phyloP scores from a whole-genome alignment of 2,797 vertebrate genomes.

The Macrochelys suwanniensis region DNA sequence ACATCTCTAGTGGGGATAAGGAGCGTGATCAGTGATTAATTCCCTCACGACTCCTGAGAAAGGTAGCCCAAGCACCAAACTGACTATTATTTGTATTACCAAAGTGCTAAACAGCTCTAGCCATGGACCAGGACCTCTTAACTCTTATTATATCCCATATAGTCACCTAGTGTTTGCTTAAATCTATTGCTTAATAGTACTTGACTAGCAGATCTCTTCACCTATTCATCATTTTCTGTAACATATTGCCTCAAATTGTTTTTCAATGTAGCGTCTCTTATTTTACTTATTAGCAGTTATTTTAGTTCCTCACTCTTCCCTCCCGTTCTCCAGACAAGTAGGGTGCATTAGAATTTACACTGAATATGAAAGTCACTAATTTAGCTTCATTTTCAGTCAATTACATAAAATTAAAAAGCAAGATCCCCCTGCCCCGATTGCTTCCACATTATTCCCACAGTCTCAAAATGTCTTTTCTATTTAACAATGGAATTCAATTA shows the following conservation, averaged over 20 bases:
- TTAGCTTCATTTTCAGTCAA: background rate
- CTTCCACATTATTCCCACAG: background rate
- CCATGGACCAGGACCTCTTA: slow-evolving; percentile 7
- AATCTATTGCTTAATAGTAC: slow-evolving; percentile 54
- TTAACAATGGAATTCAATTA: background rate
- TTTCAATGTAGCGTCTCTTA: slow-evolving; percentile 39
- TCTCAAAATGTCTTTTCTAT: background rate
- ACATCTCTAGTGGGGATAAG: background rate
- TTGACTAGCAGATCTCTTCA: slow-evolving; percentile 36
- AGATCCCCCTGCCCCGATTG: background rate
- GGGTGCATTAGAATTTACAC: slow-evolving; percentile 29
- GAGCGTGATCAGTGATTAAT: background rate
- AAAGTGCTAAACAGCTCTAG: background rate
- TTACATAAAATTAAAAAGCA: slow-evolving; percentile 15
- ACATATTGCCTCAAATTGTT: background rate
- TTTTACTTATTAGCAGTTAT: slow-evolving; percentile 57
- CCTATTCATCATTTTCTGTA: slow-evolving; percentile 55
- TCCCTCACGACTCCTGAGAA: background rate
- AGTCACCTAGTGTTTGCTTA: slow-evolving; percentile 51
- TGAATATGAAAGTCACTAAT: background rate
- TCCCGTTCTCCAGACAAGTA: slow-evolving; percentile 22
- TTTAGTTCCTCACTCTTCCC: slow-evolving; percentile 43
- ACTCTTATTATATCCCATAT: background rate
- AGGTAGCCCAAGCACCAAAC: background rate
- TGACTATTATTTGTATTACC: background rate